Conservation (phyloP, 2,113 vertebrate species). For the Microtus pennsylvanicus region DNA sequence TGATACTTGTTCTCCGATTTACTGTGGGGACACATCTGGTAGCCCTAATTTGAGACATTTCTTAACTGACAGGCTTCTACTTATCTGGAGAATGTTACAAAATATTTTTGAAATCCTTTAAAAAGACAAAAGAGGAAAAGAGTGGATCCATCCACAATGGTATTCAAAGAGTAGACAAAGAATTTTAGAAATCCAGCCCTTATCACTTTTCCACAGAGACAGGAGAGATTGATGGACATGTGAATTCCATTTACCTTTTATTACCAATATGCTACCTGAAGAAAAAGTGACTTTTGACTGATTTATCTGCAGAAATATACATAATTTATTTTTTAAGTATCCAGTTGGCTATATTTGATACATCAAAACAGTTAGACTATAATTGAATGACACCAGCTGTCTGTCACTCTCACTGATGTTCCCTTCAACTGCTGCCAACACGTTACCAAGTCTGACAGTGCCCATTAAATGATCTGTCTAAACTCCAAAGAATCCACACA, state of each 20-base stretch:
- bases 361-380: not conserved
- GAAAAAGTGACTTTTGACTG: not conserved
- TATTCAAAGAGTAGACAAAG: not conserved
- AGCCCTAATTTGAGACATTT: constrained; percentile 52
- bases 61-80: constrained; percentile 41
- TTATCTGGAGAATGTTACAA: not conserved
- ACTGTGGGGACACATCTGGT: constrained; percentile 57
- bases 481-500: not conserved
- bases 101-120: constrained; percentile 48
- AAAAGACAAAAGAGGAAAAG: not conserved
- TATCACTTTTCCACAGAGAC: not conserved
- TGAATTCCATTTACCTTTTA: not conserved
- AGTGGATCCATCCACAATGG: not conserved
- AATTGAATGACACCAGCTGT: not conserved
- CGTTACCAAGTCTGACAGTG: not conserved
- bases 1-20: constrained; percentile 38
- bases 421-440: not conserved
- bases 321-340: not conserved
- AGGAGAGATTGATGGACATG: not conserved
- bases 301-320: not conserved
- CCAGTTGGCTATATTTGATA: not conserved
- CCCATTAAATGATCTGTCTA: not conserved
- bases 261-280: not conserved
- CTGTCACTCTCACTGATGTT: not conserved
- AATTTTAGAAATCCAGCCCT: not conserved